Base-by-base conservation (phyloP, 2,888 invertebrate species). In the Sphaerophoria taeniata region DNA sequence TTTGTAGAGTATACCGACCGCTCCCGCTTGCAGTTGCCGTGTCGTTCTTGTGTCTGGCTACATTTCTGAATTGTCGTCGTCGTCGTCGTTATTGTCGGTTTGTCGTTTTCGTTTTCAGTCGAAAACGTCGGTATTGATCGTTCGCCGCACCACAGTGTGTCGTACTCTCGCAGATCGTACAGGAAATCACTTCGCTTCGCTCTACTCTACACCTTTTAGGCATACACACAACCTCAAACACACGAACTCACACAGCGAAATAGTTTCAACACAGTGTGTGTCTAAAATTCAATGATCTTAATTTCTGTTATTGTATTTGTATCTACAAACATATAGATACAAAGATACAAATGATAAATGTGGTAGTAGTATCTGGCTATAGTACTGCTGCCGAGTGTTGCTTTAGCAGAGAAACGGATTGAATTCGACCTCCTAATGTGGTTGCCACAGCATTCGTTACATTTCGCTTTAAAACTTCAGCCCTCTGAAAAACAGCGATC, bases 381-480 rank as follows among this genome's bases (percentile, higher is more conserved):
- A 24, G 24, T 24, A 24, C 24, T 24, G 24, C 24, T 24, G 24
- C 24, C 24, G 24, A 24, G 24, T 24, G 24, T 24, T 67, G 39
- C 69, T 61, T 45, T 63, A 72, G 72, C 58, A 73, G 80, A 65
- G 77, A 85, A 85, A 85, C 81, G 76, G 76, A 77, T 85, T 85
- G 85, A 63, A 81, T 80, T 81, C 85, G 81, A 85, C 81, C 85
- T 85, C 85, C 81, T 85, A 85, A 85, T 81, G 81, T 84, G 80
- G 79, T 80, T 84, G 84, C 84, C 80, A 72, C 84, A 84, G 84
- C 84, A 80, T 84, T 84, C 84, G 77, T 76, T 81, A 85, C 85
- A 85, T 85, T 85, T 81, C 77, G 85, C 81, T 85, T 85, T 76
- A 85, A 85, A 85, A 85, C 81, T 81, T 85, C 81, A 81, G 85